Conservation (phyloP, 2,113 vertebrate species). For the Propithecus coquereli region DNA sequence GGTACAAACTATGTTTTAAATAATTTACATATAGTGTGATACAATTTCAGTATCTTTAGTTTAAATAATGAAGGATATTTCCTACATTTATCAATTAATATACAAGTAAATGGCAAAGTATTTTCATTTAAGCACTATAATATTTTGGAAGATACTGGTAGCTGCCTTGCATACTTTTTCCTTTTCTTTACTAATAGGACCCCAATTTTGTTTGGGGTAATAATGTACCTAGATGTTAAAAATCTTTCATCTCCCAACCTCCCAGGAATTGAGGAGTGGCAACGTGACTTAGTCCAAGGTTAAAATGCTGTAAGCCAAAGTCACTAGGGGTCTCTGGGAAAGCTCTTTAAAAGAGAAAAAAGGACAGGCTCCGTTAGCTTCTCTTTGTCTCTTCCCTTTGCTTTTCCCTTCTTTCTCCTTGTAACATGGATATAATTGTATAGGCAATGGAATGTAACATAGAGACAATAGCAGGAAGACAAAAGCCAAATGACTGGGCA, state of each 20-base stretch:
- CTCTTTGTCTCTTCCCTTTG: background rate
- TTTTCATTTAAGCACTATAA: background rate
- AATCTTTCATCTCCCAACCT: background rate
- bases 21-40: background rate
- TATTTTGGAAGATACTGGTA: background rate
- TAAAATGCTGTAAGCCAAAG: background rate
- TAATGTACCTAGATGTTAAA: background rate
- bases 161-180: background rate
- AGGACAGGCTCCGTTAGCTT: background rate
- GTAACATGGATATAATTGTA: background rate
- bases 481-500: background rate
- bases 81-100: background rate
- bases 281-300: background rate
- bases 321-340: background rate
- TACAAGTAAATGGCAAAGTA: background rate
- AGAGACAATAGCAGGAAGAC: background rate
- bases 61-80: background rate
- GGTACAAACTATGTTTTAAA: background rate
- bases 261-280: background rate
- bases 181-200: background rate
- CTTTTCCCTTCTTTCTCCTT: background rate
- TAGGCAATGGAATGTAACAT: background rate
- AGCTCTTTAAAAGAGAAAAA: background rate
- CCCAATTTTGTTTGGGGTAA: background rate
- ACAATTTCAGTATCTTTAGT: background rate